phyloP scores from a whole-genome alignment of 30 jellyfish, hydroid and myxozoan genomes.

The Nemopilema nomurai region DNA sequence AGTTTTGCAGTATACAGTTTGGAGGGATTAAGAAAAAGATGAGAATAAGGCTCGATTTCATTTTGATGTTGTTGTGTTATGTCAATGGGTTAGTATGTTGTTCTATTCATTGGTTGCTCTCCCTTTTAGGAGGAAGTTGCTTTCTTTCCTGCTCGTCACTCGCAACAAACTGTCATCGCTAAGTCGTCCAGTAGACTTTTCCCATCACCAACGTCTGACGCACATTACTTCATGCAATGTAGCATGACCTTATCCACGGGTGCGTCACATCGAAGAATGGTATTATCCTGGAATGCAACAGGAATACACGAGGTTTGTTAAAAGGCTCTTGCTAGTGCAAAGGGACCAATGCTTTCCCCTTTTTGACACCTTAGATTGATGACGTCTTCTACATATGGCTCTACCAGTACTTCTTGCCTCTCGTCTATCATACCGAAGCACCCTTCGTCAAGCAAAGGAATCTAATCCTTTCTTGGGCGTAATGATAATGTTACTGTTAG shows the following conservation, averaged over 20 bases:
- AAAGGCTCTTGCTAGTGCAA: not conserved
- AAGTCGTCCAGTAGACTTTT: conserved; percentile 16
- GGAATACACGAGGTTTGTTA: conserved; percentile 8
- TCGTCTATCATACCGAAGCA: too few species aligned
- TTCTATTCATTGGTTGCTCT: too few species aligned
- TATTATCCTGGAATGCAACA: conserved; percentile 52
- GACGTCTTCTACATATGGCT: not conserved
- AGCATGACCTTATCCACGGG: not conserved
- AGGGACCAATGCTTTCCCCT: not conserved
- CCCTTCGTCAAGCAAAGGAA: too few species aligned
- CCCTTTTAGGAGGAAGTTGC: conserved; percentile 57
- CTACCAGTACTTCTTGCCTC: too few species aligned
- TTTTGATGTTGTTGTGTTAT: not conserved
- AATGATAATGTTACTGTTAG: too few species aligned
- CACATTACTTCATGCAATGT: conserved; percentile 33
- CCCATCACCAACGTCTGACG: conserved; percentile 18
- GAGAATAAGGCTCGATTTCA: too few species aligned
- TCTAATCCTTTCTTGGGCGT: too few species aligned
- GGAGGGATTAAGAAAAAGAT: too few species aligned
- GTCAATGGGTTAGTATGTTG: too few species aligned
- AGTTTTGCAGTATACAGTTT: too few species aligned
- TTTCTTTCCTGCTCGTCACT: conserved; percentile 4
- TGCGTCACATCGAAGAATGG: not conserved
- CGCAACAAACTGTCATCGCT: not conserved
- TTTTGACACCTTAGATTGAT: not conserved